Conservation (phyloP, 2,797 vertebrate genomes). For the Sciaenops ocellatus region DNA sequence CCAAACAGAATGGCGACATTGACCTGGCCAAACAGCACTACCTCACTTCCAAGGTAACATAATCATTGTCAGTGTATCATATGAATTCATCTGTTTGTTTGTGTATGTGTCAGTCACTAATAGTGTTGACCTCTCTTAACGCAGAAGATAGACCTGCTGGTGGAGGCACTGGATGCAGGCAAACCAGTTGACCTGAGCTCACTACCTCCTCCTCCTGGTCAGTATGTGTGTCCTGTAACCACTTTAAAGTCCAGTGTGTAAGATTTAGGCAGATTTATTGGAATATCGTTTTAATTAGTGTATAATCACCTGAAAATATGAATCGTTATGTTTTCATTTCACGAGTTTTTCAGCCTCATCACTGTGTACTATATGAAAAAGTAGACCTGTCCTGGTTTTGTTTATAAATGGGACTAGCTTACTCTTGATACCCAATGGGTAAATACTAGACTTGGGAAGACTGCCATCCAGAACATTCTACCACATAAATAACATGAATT, state of each 20-base stretch:
- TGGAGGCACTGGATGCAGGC: conserved; percentile 85
- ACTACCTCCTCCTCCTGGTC: conserved; percentile 90
- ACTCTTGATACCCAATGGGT: neutral
- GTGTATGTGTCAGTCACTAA: neutral
- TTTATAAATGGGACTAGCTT: neutral
- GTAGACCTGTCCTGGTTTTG: neutral
- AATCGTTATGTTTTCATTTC: too few relatives aligned
- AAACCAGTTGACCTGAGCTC: conserved; percentile 83
- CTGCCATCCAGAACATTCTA: neutral
- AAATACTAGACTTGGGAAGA: neutral
- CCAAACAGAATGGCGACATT: conserved; percentile 88
- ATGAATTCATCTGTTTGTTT: neutral
- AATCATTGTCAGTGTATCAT: neutral
- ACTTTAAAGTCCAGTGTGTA: neutral
- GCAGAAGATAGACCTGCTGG: conserved; percentile 84
- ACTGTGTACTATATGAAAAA: neutral
- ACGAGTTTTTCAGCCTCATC: too few relatives aligned
- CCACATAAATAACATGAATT: neutral
- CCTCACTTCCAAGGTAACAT: conserved; percentile 88
- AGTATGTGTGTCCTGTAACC: conserved; percentile 30
- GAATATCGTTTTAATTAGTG: too few relatives aligned
- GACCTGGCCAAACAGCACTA: conserved; percentile 86
- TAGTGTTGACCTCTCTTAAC: conserved; percentile 8
- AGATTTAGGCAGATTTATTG: too few relatives aligned
- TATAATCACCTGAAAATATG: too few relatives aligned